A percentile compares a stretch with the other conserved stretches of the same genome.
Evolutionary conservation across 1,140 invertebrate genomes (phyloP).

Genomic region (Trinorchestia longiramus): DNA sequence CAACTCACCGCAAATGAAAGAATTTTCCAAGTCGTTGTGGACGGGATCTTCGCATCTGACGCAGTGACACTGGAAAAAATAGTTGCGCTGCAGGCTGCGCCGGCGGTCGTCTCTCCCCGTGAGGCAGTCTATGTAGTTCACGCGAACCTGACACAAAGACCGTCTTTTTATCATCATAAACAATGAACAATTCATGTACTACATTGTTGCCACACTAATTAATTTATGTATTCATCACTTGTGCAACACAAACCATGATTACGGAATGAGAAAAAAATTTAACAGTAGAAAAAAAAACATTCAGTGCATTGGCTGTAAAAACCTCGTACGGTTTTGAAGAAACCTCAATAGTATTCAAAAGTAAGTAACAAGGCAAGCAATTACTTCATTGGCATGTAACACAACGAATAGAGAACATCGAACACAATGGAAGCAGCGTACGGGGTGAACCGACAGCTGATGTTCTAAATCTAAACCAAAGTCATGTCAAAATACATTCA

Average conservation of each 20-base stretch:
- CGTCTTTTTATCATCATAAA: background rate
- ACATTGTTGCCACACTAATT: background rate
- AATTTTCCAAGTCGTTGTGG: slow-evolving; percentile 23
- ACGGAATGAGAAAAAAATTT: background rate
- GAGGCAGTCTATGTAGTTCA: slow-evolving; percentile 15
- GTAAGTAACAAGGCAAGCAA: no score
- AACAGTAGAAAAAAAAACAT: no score
- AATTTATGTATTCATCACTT: background rate
- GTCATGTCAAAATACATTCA: no score
- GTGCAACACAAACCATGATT: background rate
- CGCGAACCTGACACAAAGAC: background rate
- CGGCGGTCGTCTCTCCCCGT: background rate
- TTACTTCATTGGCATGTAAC: no score
- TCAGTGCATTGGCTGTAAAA: no score
- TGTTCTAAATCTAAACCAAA: no score
- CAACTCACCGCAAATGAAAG: background rate
- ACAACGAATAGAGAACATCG: no score
- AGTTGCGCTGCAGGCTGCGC: background rate
- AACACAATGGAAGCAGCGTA: no score
- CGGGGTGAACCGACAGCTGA: no score
- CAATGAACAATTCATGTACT: background rate
- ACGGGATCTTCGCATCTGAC: slow-evolving; percentile 5
- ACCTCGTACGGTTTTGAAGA: no score
- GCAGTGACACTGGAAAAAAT: slow-evolving; percentile 37
- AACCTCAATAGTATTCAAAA: no score